Conservation (phyloP, 1,140 invertebrate species). For the Triops cancriformis region DNA sequence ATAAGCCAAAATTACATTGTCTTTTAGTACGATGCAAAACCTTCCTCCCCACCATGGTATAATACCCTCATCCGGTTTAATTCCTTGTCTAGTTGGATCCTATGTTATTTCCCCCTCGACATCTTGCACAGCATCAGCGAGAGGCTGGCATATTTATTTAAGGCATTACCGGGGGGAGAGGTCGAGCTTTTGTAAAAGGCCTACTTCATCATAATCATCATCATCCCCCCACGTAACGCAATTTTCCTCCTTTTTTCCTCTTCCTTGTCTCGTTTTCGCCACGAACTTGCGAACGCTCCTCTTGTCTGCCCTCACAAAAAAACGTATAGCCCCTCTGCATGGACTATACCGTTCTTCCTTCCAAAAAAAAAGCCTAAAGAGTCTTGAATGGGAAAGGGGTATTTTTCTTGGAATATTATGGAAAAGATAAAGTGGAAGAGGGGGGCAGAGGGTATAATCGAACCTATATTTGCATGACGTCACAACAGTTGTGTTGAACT, state of each 20-base stretch:
- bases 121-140: not conserved
- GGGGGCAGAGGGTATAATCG: not conserved
- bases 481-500: not conserved
- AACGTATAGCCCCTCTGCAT: not conserved
- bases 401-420: not conserved
- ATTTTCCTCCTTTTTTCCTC: not conserved
- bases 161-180: slow-evolving; percentile 5
- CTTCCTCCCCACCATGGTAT: not conserved
- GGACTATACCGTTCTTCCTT: not conserved
- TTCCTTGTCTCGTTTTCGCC: not conserved
- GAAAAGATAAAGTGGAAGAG: not conserved
- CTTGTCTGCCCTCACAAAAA: not conserved
- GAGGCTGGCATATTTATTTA: slow-evolving; percentile 1
- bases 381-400: not conserved
- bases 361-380: not conserved
- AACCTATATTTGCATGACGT: not conserved
- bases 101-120: not conserved
- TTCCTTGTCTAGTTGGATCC: not conserved
- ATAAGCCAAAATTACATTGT: too few relatives aligned
- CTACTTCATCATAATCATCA: slow-evolving; percentile 1
- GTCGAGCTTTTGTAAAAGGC: not conserved
- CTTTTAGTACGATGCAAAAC: too few relatives aligned
- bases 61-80: not conserved
- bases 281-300: not conserved
- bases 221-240: not conserved